Conservation (phyloP, 2,113 vertebrate species). For the Equus quagga region DNA sequence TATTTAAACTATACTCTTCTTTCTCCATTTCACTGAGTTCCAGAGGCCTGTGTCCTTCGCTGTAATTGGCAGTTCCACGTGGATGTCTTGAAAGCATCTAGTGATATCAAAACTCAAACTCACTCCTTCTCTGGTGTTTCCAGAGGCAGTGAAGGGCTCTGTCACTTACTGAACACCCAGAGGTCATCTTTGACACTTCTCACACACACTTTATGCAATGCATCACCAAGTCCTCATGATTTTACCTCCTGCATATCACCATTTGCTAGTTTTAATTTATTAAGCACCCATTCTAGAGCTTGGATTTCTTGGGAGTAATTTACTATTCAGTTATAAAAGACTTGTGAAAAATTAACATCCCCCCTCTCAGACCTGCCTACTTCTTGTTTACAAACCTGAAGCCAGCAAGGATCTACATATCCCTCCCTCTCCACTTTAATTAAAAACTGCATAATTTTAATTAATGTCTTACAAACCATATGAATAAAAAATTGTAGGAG, state of each 20-base stretch:
- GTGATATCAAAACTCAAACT: background rate
- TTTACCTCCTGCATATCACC: background rate
- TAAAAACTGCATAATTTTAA: constrained; percentile 49
- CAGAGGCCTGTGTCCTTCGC: background rate
- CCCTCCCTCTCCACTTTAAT: background rate
- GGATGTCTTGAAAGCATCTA: background rate
- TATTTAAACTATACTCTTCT: background rate
- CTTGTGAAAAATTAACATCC: background rate
- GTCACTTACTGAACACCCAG: background rate
- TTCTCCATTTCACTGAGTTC: background rate
- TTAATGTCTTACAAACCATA: constrained; percentile 33
- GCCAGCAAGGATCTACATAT: background rate
- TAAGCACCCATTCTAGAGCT: background rate
- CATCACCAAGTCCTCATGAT: background rate
- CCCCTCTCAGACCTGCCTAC: background rate
- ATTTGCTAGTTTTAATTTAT: background rate
- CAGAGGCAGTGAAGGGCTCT: background rate
- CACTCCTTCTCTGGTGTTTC: background rate
- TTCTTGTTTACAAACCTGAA: background rate
- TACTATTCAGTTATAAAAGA: background rate
- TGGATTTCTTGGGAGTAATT: background rate
- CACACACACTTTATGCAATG: background rate
- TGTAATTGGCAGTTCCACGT: background rate
- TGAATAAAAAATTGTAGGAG: constrained; percentile 26
- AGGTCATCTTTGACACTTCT: background rate